phyloP scores from a whole-genome alignment of 2,888 invertebrate genomes.

The Apotomis capreana region DNA sequence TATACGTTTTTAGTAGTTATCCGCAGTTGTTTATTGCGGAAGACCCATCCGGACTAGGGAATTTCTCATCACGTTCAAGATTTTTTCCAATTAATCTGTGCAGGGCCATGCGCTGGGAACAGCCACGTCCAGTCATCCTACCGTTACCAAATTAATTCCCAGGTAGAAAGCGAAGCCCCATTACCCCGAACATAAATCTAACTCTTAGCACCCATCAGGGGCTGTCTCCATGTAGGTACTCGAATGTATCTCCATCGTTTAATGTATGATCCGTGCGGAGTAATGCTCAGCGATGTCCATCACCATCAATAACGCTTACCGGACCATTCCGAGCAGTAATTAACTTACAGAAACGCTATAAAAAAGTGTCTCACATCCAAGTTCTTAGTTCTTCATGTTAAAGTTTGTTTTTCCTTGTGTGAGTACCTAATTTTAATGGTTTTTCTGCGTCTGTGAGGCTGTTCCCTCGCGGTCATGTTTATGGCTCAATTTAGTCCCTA shows the following conservation, averaged over 20 bases:
- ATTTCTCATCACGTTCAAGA: too few species aligned
- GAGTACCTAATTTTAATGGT: not conserved
- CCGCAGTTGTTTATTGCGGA: too few species aligned
- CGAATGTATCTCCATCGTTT: not conserved
- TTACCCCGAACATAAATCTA: constrained; percentile 7
- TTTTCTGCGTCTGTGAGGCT: constrained; percentile 4
- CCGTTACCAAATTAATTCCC: not conserved
- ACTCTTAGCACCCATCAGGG: constrained; percentile 2
- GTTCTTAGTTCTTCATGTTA: not conserved
- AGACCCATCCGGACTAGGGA: too few species aligned
- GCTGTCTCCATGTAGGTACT: not conserved
- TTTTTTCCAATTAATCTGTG: too few species aligned
- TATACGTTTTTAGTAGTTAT: too few species aligned
- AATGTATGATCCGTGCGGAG: constrained; percentile 17
- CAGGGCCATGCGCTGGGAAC: too few species aligned
- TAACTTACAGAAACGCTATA: constrained; percentile 7
- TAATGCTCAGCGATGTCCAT: constrained; percentile 10
- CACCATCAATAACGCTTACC: constrained; percentile 24
- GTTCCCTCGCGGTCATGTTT: constrained; percentile 15
- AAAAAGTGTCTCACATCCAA: not conserved
- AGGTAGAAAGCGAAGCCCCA: not conserved
- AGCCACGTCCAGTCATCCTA: not conserved
- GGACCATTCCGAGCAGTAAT: constrained; percentile 24
- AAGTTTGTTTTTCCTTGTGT: constrained; percentile 1
- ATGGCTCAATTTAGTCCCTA: constrained; percentile 25